A percentile compares a stretch with the other conserved stretches of the same genome.
Conservation (phyloP, 2,888 invertebrate species). For the Leptodirus hochenwartii region DNA sequence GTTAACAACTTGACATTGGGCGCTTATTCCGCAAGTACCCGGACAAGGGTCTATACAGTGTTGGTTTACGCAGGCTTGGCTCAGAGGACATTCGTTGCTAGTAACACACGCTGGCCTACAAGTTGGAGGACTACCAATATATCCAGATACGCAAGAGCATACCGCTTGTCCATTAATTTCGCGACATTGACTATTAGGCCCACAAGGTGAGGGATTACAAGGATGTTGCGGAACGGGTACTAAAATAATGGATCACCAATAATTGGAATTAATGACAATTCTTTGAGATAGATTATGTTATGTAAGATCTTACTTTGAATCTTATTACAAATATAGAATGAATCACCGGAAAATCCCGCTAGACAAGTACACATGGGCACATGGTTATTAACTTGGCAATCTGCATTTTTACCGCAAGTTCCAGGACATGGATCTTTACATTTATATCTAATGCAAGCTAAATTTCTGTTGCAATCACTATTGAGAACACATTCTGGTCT, state of each 20-base stretch:
- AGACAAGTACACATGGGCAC: constrained; percentile 49
- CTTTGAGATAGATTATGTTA: not conserved
- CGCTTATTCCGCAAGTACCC: constrained; percentile 40
- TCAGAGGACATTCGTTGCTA: constrained; percentile 47
- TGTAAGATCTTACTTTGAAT: constrained; percentile 19
- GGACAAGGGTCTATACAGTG: constrained; percentile 58
- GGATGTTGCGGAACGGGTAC: constrained; percentile 30
- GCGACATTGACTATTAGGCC: constrained; percentile 54
- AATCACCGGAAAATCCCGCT: constrained; percentile 54
- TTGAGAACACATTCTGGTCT: constrained; percentile 44
- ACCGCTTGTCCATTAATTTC: constrained; percentile 42
- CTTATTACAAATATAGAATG: constrained; percentile 34
- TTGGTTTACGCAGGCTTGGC: constrained; percentile 48
- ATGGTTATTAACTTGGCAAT: constrained; percentile 47
- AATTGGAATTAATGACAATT: not conserved
- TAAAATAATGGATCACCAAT: constrained; percentile 8
- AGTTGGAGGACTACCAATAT: constrained; percentile 53
- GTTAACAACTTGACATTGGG: constrained; percentile 37
- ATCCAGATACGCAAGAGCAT: constrained; percentile 50
- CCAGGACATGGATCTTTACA: constrained; percentile 44
- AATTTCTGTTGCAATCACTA: constrained; percentile 36
- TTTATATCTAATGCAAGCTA: constrained; percentile 37
- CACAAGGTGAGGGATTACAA: constrained; percentile 62
- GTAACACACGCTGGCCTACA: constrained; percentile 54
- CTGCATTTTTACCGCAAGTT: constrained; percentile 41